Conservation (phyloP, 1,140 invertebrate genomes). For the Aricia agestis region DNA sequence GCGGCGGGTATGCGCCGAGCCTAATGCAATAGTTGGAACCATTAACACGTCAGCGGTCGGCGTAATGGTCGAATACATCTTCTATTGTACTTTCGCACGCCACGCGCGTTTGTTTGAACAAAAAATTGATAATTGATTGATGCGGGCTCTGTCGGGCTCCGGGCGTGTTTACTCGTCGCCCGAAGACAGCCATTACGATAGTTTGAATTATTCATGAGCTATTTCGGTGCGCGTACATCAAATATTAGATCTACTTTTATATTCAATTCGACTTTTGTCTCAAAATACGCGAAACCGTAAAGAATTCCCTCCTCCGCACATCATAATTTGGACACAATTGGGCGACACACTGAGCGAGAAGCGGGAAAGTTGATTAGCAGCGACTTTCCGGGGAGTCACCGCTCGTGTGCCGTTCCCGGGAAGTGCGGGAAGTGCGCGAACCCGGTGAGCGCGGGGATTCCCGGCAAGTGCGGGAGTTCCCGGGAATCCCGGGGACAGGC, state of each 20-base stretch:
- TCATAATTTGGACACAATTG: background rate
- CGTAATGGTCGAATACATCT: background rate
- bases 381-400: background rate
- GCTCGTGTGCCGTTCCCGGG: no score
- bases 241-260: background rate
- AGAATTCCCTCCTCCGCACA: no score
- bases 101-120: background rate
- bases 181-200: background rate
- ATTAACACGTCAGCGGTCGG: background rate
- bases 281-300: background rate
- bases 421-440: no score
- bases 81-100: background rate
- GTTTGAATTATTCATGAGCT: constrained; percentile 1
- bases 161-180: background rate
- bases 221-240: background rate
- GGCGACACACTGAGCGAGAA: background rate
- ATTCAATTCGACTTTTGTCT: background rate
- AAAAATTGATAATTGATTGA: background rate
- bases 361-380: background rate
- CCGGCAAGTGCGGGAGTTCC: no score
- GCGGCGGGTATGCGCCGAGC: no score
- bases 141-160: background rate
- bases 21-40: background rate
- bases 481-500: no score
- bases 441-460: no score